Conservation (phyloP, 1,140 invertebrate genomes). For the Diprion similis region DNA sequence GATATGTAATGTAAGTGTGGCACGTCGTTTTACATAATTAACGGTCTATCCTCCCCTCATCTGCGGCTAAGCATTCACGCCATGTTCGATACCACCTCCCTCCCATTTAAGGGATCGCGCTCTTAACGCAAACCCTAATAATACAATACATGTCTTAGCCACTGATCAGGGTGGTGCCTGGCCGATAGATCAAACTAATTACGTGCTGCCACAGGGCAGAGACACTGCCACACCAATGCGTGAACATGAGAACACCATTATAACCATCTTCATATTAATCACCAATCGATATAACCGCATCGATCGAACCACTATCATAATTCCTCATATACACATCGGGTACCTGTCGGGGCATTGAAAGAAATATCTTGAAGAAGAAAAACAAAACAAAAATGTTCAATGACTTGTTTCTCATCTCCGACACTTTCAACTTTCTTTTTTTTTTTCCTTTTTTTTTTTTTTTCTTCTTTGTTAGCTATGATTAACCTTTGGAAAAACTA, state of each 20-base stretch:
- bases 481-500: too few relatives aligned
- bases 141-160: too few relatives aligned
- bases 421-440: too few relatives aligned
- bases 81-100: background rate
- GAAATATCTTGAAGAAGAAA: background rate
- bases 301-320: too few relatives aligned
- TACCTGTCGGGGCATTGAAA: background rate
- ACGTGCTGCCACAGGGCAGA: constrained; percentile 53
- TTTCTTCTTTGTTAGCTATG: too few relatives aligned
- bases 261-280: constrained; percentile 14
- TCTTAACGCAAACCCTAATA: too few relatives aligned
- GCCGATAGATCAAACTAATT: constrained; percentile 22
- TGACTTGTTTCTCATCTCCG: background rate
- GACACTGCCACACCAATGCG: constrained; percentile 52
- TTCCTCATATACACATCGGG: too few relatives aligned
- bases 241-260: constrained; percentile 36
- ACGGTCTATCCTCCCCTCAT: background rate
- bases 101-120: background rate
- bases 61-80: background rate
- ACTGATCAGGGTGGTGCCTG: background rate
- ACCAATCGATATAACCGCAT: too few relatives aligned
- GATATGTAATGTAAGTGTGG: constrained; percentile 25
- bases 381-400: background rate
- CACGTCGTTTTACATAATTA: constrained; percentile 35
- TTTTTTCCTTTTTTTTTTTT: too few relatives aligned